phyloP scores from a whole-genome alignment of 2,888 invertebrate species.

The Clusia tigrina region DNA sequence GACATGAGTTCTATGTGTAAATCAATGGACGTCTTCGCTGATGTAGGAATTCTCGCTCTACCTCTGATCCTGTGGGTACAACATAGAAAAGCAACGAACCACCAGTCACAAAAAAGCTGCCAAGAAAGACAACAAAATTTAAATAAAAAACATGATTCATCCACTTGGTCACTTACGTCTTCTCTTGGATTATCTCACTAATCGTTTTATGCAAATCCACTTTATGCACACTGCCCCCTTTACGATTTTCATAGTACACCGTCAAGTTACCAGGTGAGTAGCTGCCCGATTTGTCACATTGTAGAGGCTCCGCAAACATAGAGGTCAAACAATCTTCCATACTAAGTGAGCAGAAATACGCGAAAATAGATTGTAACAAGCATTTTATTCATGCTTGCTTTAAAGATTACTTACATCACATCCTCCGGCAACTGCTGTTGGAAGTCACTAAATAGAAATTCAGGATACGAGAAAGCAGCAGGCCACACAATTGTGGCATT shows the following conservation, averaged over 20 bases:
- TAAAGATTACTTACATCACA: constrained; percentile 66
- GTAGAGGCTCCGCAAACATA: constrained; percentile 74
- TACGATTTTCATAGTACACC: constrained; percentile 78
- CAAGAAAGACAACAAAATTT: constrained; percentile 14
- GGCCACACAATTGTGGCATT: constrained; percentile 80
- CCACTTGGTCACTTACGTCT: constrained; percentile 49
- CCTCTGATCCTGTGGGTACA: constrained; percentile 52
- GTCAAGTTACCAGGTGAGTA: constrained; percentile 71
- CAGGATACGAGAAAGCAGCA: constrained; percentile 87
- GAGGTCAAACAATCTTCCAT: constrained; percentile 71
- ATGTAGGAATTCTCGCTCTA: constrained; percentile 58
- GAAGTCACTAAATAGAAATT: constrained; percentile 86
- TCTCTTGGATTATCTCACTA: constrained; percentile 68
- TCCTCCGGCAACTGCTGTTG: constrained; percentile 82
- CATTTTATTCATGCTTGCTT: constrained; percentile 8
- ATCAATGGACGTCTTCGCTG: constrained; percentile 51
- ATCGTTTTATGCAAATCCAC: constrained; percentile 69
- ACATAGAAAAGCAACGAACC: constrained; percentile 61
- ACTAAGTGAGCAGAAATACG: constrained; percentile 63
- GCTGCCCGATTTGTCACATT: constrained; percentile 75
- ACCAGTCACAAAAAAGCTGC: constrained; percentile 58
- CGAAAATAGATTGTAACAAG: constrained; percentile 1
- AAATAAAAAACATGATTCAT: not conserved
- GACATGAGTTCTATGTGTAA: constrained; percentile 45
- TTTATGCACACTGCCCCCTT: constrained; percentile 69